phyloP scores from a whole-genome alignment of 1,140 invertebrate species.

The Lordiphosa collinella region DNA sequence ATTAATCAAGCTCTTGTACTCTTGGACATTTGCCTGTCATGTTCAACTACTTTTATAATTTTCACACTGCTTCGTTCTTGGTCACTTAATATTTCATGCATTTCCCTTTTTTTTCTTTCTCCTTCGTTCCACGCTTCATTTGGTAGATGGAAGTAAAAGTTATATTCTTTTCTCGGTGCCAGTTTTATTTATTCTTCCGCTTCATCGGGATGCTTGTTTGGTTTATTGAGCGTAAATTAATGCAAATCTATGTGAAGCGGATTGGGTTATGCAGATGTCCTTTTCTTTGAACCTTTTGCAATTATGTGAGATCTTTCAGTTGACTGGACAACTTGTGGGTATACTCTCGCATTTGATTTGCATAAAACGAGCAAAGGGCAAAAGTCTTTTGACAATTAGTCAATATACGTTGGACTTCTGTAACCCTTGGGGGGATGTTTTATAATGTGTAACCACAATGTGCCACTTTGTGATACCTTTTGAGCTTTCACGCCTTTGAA shows the following conservation, averaged over 20 bases:
- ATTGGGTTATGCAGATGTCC: not conserved
- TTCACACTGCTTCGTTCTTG: conserved; percentile 37
- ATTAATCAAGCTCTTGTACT: conserved; percentile 58
- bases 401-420: conserved; percentile 28
- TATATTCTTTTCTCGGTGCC: not conserved
- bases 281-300: conserved; percentile 38
- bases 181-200: conserved; percentile 10
- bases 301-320: conserved; percentile 65
- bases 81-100: conserved; percentile 52
- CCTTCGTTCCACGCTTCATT: not conserved
- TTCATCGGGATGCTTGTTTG: conserved; percentile 16
- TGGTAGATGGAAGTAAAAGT: conserved; percentile 17
- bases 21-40: conserved; percentile 59
- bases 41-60: conserved; percentile 73
- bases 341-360: conserved; percentile 37
- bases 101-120: not conserved
- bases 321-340: conserved; percentile 47
- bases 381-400: conserved; percentile 65
- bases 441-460: conserved; percentile 62
- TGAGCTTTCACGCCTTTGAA: conserved; percentile 74
- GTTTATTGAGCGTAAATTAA: conserved; percentile 56
- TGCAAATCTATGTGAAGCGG: conserved; percentile 28
- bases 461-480: conserved; percentile 68
- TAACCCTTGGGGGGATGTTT: conserved; percentile 39
- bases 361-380: conserved; percentile 37